phyloP scores from a whole-genome alignment of 1,140 invertebrate species.

The Monomorium pharaonis region DNA sequence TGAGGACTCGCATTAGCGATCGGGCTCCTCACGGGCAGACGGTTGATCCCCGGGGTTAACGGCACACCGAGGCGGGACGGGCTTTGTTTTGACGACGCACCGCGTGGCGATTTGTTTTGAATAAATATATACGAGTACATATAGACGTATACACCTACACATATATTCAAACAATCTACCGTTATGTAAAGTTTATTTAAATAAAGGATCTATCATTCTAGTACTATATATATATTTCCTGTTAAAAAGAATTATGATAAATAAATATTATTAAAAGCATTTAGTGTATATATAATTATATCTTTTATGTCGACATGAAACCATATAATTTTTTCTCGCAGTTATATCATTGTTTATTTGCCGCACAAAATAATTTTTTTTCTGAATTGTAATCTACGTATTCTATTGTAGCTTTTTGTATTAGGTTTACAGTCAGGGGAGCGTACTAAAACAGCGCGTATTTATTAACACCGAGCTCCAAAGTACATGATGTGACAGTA shows the following conservation, averaged over 20 bases:
- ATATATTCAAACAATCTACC: neutral
- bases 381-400: neutral
- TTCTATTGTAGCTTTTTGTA: neutral
- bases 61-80: neutral
- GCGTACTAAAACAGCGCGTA: neutral
- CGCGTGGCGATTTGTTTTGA: neutral
- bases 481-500: conserved; percentile 54
- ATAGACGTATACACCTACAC: neutral
- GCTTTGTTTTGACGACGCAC: neutral
- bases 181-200: neutral
- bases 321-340: neutral
- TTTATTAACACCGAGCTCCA: conserved; percentile 34
- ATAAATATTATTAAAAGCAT: neutral
- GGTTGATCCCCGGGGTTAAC: conserved; percentile 2
- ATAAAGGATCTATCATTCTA: neutral
- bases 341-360: neutral
- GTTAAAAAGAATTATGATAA: neutral
- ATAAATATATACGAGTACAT: neutral
- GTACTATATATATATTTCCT: neutral
- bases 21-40: conserved; percentile 5
- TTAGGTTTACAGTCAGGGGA: neutral
- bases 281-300: neutral
- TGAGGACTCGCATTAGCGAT: conserved; percentile 7
- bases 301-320: neutral
- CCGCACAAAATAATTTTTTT: neutral